Percentiles rank a stretch among this genome's conserved stretches.
These are phyloP conservation scores for Dynastes maya DNA, from an alignment of 2,888 invertebrate genomes.

Conservation along the genomic window DNA sequence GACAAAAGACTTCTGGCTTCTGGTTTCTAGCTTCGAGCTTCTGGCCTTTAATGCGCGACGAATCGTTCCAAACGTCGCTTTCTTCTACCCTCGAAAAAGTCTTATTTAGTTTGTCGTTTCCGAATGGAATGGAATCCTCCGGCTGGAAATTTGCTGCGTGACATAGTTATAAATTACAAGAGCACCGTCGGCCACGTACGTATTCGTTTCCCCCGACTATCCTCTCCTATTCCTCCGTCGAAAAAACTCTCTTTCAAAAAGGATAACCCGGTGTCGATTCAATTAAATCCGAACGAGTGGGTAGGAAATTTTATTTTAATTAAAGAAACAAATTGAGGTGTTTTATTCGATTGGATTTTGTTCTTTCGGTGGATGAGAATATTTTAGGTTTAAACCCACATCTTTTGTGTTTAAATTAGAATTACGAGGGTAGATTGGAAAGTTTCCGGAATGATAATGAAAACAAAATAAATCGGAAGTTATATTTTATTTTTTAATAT, in stretches of 20 bases:
- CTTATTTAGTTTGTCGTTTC: constrained; percentile 47
- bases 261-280: constrained; percentile 17
- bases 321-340: constrained; percentile 33
- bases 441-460: no score
- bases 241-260: constrained; percentile 22
- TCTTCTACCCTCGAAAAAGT: constrained; percentile 24
- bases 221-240: no score
- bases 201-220: not conserved
- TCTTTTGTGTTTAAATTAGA: not conserved
- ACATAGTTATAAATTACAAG: constrained; percentile 42
- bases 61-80: constrained; percentile 8
- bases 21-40: not conserved
- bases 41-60: constrained; percentile 31
- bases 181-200: constrained; percentile 38
- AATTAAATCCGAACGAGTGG: constrained; percentile 31
- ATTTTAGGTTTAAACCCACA: not conserved
- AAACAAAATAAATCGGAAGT: no score
- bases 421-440: no score
- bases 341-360: not conserved
- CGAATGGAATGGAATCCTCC: constrained; percentile 40
- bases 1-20: not conserved
- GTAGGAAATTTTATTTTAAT: constrained; percentile 39
- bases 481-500: no score
- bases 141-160: constrained; percentile 45
- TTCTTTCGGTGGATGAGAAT: not conserved